Evolutionary conservation across 2,888 invertebrate genomes (phyloP), one percentile per base, ranked within the genome.

Genomic region (Belgica antarctica): DNA sequence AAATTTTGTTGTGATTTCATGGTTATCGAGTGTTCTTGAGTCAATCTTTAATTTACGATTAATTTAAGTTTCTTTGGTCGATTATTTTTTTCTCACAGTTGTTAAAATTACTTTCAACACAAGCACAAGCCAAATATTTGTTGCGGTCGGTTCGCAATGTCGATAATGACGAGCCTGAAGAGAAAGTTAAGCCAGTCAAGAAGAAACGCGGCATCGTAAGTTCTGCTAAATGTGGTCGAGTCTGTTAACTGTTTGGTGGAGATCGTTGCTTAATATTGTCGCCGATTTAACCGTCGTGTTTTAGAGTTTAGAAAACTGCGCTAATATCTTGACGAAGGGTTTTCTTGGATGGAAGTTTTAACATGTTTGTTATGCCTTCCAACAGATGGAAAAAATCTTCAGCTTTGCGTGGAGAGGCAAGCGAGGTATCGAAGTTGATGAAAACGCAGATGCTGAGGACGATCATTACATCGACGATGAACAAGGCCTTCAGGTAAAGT

Each of bases 331-430:
- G 15, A 4, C 15, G 46, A 46, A n/a, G 7, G 24, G 24, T 69
- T 69, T 57, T 57, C 7, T 19, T 31, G 7, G 10, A 17, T n/a
- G 19, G 19, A 5, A 5, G 12, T 59, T 46, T 46, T 24, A 59
- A 59, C 10, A 24, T 17, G 25, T 68, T 17, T 52, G 22, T 28
- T 24, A 65, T 46, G 8, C 63, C 24, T 31, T 62, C n/a, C 36
- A 68, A 65, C 81, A 94, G 94, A 90, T 94, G 90, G 94, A 94
- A 81, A 92, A 92, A 79, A 92, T 94, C 80, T 94, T 94, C 81
- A 93, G 93, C 77, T 90, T 88, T 78, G 92, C 92, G 62, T 93
- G 92, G 92, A 87, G 88, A 75, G 92, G 90, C 74, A 91, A 91
- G 77, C 85, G 89, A 59, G 92, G 92, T 0, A 80, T 89, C 72